phyloP scores from a whole-genome alignment of 2,113 vertebrate genomes.

The Festucalex cinctus region DNA sequence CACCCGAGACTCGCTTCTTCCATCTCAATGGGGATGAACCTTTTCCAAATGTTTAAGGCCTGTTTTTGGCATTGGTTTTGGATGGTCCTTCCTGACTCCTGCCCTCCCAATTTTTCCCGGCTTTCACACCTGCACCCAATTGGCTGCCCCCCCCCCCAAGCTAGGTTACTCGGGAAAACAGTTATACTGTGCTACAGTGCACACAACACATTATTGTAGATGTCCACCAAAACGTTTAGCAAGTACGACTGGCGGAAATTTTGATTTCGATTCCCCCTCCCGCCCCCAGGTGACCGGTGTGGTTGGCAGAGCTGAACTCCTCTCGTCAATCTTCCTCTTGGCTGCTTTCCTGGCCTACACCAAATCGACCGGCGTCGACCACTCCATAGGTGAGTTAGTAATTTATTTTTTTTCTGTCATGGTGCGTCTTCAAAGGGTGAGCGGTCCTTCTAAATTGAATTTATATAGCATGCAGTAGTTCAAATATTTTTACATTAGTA shows the following conservation, averaged over 20 bases:
- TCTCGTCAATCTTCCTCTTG: conserved; percentile 94
- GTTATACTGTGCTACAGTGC: background rate
- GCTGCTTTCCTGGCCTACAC: conserved; percentile 94
- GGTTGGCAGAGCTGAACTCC: conserved; percentile 93
- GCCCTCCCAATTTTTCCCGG: background rate
- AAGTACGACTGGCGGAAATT: background rate
- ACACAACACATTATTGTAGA: background rate
- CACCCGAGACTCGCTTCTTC: background rate
- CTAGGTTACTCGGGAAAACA: background rate
- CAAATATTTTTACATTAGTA: background rate
- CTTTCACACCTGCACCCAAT: background rate
- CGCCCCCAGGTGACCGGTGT: conserved; percentile 87
- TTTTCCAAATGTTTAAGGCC: background rate
- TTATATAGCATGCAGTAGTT: too few species aligned
- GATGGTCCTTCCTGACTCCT: background rate
- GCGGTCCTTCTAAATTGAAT: background rate
- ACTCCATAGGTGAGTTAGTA: conserved; percentile 89
- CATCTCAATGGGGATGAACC: background rate
- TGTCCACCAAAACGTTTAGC: too few species aligned
- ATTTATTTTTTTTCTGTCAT: background rate
- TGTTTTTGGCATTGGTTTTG: background rate
- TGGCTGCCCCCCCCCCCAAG: too few species aligned
- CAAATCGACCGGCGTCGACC: conserved; percentile 86
- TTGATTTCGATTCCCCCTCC: too few species aligned
- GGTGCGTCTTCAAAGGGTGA: background rate